Conservation (phyloP, 1,140 invertebrate genomes). For the Trinorchestia longiramus region DNA sequence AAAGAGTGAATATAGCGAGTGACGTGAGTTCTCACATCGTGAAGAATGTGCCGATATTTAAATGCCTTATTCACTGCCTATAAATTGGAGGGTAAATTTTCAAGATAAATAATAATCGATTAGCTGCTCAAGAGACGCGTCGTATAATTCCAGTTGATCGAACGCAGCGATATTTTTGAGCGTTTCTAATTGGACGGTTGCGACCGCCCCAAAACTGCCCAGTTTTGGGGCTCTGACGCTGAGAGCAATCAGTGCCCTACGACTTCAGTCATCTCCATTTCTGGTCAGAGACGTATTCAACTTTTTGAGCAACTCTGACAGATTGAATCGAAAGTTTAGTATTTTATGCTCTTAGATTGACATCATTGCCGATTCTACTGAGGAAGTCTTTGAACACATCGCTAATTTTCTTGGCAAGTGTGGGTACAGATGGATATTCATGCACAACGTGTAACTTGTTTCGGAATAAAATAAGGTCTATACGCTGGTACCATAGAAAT, state of each 20-base stretch:
- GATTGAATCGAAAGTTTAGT: not conserved
- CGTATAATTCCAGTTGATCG: not conserved
- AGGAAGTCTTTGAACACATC: not conserved
- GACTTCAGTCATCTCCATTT: not conserved
- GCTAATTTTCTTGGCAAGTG: not conserved
- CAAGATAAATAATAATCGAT: not conserved
- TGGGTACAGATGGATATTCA: too few relatives aligned
- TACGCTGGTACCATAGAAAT: too few relatives aligned
- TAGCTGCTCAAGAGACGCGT: not conserved
- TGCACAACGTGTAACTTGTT: too few relatives aligned
- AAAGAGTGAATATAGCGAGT: not conserved
- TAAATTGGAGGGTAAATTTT: not conserved
- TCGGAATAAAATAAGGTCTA: too few relatives aligned
- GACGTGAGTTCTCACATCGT: not conserved
- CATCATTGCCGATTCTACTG: not conserved
- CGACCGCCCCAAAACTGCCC: not conserved
- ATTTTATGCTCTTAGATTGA: not conserved
- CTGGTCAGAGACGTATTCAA: not conserved
- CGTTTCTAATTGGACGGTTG: constrained; percentile 18
- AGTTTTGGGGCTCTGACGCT: not conserved
- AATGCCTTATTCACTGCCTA: not conserved
- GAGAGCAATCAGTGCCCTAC: not conserved
- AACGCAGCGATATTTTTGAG: constrained; percentile 2
- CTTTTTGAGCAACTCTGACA: not conserved
- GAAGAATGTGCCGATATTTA: not conserved